These are phyloP conservation scores for Lerema accius DNA, from an alignment of 1,140 invertebrate genomes.

Conservation along the genomic window DNA sequence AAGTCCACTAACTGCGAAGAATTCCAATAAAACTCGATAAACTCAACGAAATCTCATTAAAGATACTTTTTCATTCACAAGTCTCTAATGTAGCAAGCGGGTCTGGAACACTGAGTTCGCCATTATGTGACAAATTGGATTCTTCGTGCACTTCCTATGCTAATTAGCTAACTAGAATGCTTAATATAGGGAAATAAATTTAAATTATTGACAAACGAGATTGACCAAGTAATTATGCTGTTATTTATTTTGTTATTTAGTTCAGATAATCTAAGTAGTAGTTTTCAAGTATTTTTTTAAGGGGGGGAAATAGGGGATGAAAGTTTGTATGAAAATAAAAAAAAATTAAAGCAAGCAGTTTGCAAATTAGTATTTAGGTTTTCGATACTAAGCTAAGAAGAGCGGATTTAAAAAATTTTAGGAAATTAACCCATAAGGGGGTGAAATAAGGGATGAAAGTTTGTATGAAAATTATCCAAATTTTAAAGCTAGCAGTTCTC, in stretches of 20 bases:
- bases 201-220: background rate
- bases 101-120: background rate
- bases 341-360: too few relatives aligned
- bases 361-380: too few relatives aligned
- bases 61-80: slow-evolving; percentile 31
- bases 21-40: slow-evolving; percentile 31
- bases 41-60: slow-evolving; percentile 22
- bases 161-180: slow-evolving; percentile 15
- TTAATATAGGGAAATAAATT: slow-evolving; percentile 8
- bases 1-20: slow-evolving; percentile 10
- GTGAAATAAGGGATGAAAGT: too few relatives aligned
- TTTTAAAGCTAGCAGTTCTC: too few relatives aligned
- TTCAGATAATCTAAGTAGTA: too few relatives aligned
- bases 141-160: slow-evolving; percentile 17
- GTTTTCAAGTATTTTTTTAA: too few relatives aligned
- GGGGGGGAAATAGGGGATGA: too few relatives aligned
- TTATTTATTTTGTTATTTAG: background rate
- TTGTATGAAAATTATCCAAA: too few relatives aligned
- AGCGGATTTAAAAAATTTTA: too few relatives aligned
- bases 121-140: slow-evolving; percentile 26
- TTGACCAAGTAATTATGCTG: background rate
- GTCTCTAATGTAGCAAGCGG: slow-evolving; percentile 13
- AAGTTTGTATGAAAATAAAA: too few relatives aligned
- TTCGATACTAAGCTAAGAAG: too few relatives aligned
- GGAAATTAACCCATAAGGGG: too few relatives aligned